Base-by-base conservation (phyloP, 2,113 vertebrate species). In the Tichodroma muraria region DNA sequence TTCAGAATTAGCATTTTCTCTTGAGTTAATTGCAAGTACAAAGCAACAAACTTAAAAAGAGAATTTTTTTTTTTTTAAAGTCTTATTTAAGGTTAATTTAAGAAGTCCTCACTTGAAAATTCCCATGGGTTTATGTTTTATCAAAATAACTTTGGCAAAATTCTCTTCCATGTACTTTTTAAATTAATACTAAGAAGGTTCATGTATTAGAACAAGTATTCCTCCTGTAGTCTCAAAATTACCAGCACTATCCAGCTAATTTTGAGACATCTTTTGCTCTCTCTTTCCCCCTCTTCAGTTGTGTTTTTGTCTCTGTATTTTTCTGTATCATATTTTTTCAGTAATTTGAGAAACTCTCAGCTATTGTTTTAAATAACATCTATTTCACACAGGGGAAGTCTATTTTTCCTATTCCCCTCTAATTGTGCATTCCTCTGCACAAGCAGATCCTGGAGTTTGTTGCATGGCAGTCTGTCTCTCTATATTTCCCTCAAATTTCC, bases 301-400 rank as follows among this genome's bases (percentile, higher is more conserved):
- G 20, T 17, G 18, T 21, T 30, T 80, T 91, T 94, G 42, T 80
- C 56, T 88, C 60, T 37, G 49, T 77, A 89, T 85, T 89, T 68
- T 78, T 75, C n/a, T 56, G 44, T 53, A 68, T 28, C 16, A 37
- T 85, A 38, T 73, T 80, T 85, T 83, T 85, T 66, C 27, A 2
- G 53, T 49, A 70, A 93, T 83, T 90, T 83, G 81, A 91, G 50
- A 94, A 91, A 95, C 30, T 90, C 59, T 68, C 60, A 71, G 76
- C 93, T 95, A 91, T 93, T 96, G 89, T 93, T 95, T 93, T 83
- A 85, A 93, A 93, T 83, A 94, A 80, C 53, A 89, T 71, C 69
- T 60, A 94, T 95, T 95, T 88, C 54, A 84, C 2, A 3, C 23
- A 83, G 47, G 52, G 68, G 56, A 91, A 95, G n/a, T 80, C 81